phyloP scores from a whole-genome alignment of 2,113 vertebrate genomes.

The Petromus typicus region DNA sequence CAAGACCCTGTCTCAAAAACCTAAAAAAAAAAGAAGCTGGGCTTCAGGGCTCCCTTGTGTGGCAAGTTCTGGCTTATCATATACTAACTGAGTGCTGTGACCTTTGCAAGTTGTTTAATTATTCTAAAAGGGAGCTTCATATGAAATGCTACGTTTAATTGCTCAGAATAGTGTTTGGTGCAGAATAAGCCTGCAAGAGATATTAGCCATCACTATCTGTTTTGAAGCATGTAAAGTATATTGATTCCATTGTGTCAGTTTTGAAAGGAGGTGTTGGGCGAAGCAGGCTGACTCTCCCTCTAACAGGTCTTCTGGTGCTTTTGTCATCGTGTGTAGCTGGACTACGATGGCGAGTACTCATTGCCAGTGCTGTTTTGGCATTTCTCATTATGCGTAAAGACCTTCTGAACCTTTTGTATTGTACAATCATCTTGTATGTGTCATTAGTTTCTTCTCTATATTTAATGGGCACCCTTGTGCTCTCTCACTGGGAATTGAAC shows the following conservation, averaged over 20 bases:
- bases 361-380: neutral
- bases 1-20: no score
- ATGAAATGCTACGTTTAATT: neutral
- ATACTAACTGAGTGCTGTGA: neutral
- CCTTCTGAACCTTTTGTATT: neutral
- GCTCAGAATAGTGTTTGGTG: neutral
- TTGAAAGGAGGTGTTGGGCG: neutral
- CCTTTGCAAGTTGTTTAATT: neutral
- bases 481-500: neutral
- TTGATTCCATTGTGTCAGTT: slow-evolving; percentile 2
- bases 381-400: neutral
- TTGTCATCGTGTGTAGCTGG: neutral
- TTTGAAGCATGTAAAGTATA: neutral
- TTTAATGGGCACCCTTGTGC: neutral
- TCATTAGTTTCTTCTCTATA: slow-evolving; percentile 31
- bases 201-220: neutral
- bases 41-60: neutral
- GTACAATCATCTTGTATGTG: neutral
- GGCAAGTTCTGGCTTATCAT: neutral
- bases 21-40: neutral
- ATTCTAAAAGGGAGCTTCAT: neutral
- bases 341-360: neutral
- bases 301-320: neutral
- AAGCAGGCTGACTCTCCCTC: neutral
- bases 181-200: slow-evolving; percentile 41